Conservation (phyloP, 2,797 vertebrate species). For the Galagoides demidoff region DNA sequence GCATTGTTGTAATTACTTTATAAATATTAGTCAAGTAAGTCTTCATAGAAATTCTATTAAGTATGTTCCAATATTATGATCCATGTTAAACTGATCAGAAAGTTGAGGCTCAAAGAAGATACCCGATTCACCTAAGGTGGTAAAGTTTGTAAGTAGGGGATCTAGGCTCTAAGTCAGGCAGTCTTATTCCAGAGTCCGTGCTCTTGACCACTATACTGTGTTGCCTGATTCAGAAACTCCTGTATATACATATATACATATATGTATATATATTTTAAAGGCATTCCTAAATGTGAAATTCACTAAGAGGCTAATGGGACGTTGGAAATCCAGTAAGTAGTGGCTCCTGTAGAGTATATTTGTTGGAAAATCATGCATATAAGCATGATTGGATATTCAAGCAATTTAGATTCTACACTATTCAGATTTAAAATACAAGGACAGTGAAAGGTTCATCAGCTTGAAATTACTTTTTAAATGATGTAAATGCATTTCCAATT, state of each 20-base stretch:
- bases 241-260: neutral
- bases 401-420: neutral
- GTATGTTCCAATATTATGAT: neutral
- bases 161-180: neutral
- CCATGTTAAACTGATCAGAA: neutral
- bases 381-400: neutral
- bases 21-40: conserved; percentile 21
- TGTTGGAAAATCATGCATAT: conserved; percentile 17
- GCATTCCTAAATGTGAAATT: neutral
- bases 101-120: neutral
- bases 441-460: conserved; percentile 7
- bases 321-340: neutral
- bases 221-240: neutral
- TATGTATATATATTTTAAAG: neutral
- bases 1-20: neutral
- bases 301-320: neutral
- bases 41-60: neutral
- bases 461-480: conserved; percentile 71
- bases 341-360: neutral
- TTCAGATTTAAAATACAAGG: conserved; percentile 17
- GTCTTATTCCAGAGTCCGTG: neutral
- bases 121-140: neutral
- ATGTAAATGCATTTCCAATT: conserved; percentile 57
- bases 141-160: neutral
- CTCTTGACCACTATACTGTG: neutral